Base-by-base conservation (phyloP, 2,113 vertebrate genomes). In the Tor tambroides region DNA sequence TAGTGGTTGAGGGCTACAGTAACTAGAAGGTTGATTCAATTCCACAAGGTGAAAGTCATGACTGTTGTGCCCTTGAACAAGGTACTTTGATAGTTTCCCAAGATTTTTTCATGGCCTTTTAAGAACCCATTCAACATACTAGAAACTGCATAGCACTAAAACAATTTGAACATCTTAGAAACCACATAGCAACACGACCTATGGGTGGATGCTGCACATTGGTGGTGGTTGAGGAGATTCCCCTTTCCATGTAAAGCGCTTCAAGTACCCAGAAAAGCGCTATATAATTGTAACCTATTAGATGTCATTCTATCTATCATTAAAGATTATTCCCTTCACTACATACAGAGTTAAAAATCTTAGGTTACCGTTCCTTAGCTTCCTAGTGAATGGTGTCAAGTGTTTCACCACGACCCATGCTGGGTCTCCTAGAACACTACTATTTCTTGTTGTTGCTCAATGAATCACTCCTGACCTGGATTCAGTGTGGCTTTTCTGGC, bases 381-480 rank as follows among this genome's bases (percentile, higher is more conserved):
- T 46, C 23, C 15, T 46, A 11, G 59, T 65, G n/a, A 65, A 65
- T 81, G 30, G 76, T 54, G 43, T 51, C 78, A 41, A 51, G 80
- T 51, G 6, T 28, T 49, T 32, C 81, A 30, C n/a, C 12, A 6
- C 65, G 32, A 30, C 38, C 38, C 59, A 43, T 35, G 80, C 80
- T 30, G 41, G 41, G 61, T 82, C 61, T 82, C 8, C 32, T 41
- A 61, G 78, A 67, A 67, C 59, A 69, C 41, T 49, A 28, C 15
- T 28, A 56, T 67, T 67, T 82, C 23, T 82, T 67, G 80, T 79
- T 51, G 15, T 67, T 82, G 80, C 80, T 49, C 80, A 67, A 30
- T 67, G 59, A 82, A 67, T 43, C 38, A 28, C 59, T 49, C 9
- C 2, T 82, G 61, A 67, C 80, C 59, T 56, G 76, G 51, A 79